Evolutionary conservation across 2,113 vertebrate species (phyloP).

Genomic region (Platichthys stellatus): DNA sequence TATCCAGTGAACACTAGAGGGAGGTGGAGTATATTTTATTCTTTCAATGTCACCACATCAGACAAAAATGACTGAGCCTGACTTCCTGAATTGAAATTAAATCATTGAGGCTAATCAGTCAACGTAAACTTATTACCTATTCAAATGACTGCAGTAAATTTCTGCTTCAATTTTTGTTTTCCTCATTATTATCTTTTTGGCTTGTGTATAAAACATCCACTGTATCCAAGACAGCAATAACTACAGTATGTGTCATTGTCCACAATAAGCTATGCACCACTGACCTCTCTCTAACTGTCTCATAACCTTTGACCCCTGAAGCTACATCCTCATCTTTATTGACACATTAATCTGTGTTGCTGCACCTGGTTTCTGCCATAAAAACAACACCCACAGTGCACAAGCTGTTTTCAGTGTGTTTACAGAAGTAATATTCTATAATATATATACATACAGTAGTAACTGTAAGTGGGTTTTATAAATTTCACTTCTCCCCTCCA

Average conservation of each 20-base stretch:
- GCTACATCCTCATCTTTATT: neutral
- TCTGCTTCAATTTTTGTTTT: too few species aligned
- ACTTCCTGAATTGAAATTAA: neutral
- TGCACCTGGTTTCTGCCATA: conserved; percentile 17
- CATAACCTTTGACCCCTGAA: conserved; percentile 38
- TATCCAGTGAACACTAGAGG: conserved; percentile 56
- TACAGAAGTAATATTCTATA: too few species aligned
- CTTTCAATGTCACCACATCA: neutral
- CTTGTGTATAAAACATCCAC: neutral
- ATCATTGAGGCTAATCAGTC: too few species aligned
- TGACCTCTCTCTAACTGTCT: neutral
- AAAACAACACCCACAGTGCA: neutral
- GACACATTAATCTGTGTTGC: conserved; percentile 13
- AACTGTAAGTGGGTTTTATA: neutral
- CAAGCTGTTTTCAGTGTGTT: too few species aligned
- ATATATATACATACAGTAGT: neutral
- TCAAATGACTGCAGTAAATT: too few species aligned
- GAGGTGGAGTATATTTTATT: conserved; percentile 9
- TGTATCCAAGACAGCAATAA: neutral
- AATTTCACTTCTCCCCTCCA: neutral
- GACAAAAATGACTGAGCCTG: neutral
- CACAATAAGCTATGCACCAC: neutral
- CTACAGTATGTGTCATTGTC: neutral
- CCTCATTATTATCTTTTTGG: neutral
- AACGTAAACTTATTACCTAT: too few species aligned